These are phyloP conservation scores for Psittacula echo DNA, from an alignment of 2,797 vertebrate species.

Conservation along the genomic window DNA sequence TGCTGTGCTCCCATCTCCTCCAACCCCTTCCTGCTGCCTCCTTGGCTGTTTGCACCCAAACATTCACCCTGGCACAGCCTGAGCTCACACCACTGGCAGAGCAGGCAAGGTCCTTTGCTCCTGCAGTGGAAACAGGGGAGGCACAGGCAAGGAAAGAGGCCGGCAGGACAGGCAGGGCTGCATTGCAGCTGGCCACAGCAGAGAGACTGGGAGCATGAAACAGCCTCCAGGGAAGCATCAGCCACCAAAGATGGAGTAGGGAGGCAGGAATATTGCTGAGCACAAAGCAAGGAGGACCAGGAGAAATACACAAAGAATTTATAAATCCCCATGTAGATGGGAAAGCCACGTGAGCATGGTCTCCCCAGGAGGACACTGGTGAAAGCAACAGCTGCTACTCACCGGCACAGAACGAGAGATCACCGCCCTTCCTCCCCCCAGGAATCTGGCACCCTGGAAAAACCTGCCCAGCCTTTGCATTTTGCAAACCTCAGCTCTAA, in stretches of 20 bases:
- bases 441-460: slow-evolving; percentile 14
- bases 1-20: not conserved
- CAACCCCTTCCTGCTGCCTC: not conserved
- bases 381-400: accelerated
- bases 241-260: not conserved
- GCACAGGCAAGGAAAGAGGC: not conserved
- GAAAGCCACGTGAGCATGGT: not conserved
- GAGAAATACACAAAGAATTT: not conserved
- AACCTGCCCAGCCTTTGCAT: slow-evolving; percentile 54
- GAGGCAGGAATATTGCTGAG: not conserved
- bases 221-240: not conserved
- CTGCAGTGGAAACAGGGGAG: not conserved
- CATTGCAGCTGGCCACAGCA: not conserved
- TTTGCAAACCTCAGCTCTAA: slow-evolving; percentile 51
- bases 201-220: not conserved
- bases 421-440: not conserved
- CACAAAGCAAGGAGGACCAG: not conserved
- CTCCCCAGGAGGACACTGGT: not conserved
- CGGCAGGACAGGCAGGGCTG: not conserved
- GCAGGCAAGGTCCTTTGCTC: not conserved
- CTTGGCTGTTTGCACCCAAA: not conserved
- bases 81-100: not conserved
- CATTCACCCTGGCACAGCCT: not conserved
- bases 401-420: not conserved
- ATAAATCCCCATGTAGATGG: accelerated